phyloP scores from a whole-genome alignment of 2,888 invertebrate species.

The Kuschelorhynchus macadamiae region DNA sequence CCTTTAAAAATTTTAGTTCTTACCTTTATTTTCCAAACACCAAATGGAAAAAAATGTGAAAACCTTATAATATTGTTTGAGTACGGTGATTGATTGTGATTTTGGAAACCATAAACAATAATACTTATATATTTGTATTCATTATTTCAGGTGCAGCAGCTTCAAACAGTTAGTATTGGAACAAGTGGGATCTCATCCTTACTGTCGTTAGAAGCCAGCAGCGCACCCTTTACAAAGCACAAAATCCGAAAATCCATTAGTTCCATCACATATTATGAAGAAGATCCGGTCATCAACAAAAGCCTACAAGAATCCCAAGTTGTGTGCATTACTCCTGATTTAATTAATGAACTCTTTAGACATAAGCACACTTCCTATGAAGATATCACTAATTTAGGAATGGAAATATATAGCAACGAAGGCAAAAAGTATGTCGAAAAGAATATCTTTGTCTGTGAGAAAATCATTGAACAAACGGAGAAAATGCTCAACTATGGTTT shows the following conservation, averaged over 20 bases:
- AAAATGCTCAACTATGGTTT: conserved; percentile 5
- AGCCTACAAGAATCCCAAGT: no score
- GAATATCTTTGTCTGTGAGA: conserved; percentile 13
- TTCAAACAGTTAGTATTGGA: background rate
- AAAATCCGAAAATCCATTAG: no score
- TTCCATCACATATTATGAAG: no score
- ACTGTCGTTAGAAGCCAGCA: background rate
- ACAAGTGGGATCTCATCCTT: background rate
- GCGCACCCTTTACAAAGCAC: no score
- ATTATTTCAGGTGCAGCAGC: background rate
- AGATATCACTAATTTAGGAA: conserved; percentile 14
- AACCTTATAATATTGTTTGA: no score
- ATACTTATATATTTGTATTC: background rate
- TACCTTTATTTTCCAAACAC: no score
- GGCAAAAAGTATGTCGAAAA: conserved; percentile 4
- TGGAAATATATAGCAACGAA: background rate
- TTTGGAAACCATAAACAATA: no score
- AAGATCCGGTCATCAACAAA: no score
- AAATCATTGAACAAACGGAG: conserved; percentile 8
- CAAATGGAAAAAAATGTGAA: no score
- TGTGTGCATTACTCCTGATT: no score
- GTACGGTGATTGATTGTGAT: no score
- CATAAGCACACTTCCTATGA: conserved; percentile 8
- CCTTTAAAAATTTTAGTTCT: no score
- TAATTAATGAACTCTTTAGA: conserved; percentile 20